Percentiles rank a stretch among this genome's conserved stretches.
These are phyloP conservation scores for Tipula helvola DNA, from an alignment of 2,888 invertebrate genomes.

Conservation along the genomic window DNA sequence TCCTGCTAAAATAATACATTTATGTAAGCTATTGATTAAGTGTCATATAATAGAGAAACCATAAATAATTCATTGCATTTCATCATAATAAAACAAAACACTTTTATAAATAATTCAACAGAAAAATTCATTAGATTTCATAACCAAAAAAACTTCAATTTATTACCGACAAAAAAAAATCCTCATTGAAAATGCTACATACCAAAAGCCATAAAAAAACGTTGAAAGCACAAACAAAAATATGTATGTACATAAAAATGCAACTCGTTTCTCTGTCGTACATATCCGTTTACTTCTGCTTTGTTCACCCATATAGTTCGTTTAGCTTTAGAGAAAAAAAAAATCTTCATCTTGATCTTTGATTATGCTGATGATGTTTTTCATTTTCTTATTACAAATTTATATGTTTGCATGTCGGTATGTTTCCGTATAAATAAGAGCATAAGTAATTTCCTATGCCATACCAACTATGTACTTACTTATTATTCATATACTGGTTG, in stretches of 20 bases:
- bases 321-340: neutral
- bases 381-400: neutral
- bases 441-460: neutral
- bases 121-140: neutral
- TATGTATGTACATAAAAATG: neutral
- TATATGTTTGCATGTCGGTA: neutral
- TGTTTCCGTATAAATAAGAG: neutral
- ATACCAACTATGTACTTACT: neutral
- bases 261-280: neutral
- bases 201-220: neutral
- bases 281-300: neutral
- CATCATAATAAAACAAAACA: neutral
- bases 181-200: neutral
- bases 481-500: neutral
- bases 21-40: neutral
- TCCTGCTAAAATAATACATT: too few species aligned
- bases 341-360: neutral
- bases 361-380: neutral
- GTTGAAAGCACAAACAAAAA: neutral
- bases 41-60: neutral
- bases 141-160: neutral
- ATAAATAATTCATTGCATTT: neutral
- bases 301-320: neutral
- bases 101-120: neutral
- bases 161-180: neutral